Base-by-base conservation (phyloP, 30 jellyfish, hydroid and myxozoan species). In the Hydra vulgaris region DNA sequence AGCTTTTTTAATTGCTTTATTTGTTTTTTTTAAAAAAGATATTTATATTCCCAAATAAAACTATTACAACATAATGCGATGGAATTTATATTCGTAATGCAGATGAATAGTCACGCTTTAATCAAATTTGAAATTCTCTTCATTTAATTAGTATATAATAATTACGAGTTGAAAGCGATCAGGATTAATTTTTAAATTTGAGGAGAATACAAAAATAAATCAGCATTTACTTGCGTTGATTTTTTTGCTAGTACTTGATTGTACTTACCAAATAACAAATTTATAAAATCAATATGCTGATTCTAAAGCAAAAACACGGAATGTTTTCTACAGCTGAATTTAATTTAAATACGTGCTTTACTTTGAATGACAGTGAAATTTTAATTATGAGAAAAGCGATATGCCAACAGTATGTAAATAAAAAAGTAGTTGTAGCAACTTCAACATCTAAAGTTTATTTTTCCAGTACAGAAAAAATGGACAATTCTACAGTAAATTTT, bases 371-470 rank as follows among this genome's bases (percentile, higher is more conserved):
- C 5, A 71, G 26, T 21, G 83, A 75, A 0, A 19, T 75, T 21
- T 75, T 75, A 25, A 75, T n/a, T n/a, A 75, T 75, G 56, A 67
- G 83, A 12, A 17, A 53, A 0, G 26, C 23, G 24, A n/a, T 75
- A 3, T 75, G 72, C 70, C 72, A 26, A 21, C 83, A 21, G 23
- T 75, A 84, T 55, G 82, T 17, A 17, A 67, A 78, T 24, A 88
- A 83, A 78, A 54, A 79, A 66, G 84, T 88, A 0, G 77, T 88
- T 12, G 88, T 85, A 18, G 96, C 96, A 53, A 88, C 96, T 26
- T 89, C 95, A 25, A 80, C 87, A 19, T 74, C 95, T 26, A 89
- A 85, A 80, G 25, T 89, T 17, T 89, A 89, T 66, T 78, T 89
- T 27, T 89, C 96, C 17, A 79, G 86, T 12, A 78, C 86, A 0